phyloP scores from a whole-genome alignment of 2,888 invertebrate species.

The Cephonodes hylas region DNA sequence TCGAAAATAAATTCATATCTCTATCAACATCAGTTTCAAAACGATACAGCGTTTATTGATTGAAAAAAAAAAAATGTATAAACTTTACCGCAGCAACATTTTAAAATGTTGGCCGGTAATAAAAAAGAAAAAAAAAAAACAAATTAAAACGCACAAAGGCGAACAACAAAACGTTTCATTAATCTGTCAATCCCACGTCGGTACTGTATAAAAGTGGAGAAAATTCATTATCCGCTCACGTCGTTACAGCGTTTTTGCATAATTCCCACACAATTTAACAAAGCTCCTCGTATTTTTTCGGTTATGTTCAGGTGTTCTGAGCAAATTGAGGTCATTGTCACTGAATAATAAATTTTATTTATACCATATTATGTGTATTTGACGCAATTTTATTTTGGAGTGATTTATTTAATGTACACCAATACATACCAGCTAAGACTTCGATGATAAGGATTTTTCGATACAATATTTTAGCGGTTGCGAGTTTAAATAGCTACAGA shows the following conservation, averaged over 20 bases:
- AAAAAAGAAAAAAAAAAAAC: background rate
- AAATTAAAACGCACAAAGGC: background rate
- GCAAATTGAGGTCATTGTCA: slow-evolving; percentile 5
- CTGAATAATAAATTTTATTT: background rate
- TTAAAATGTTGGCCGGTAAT: background rate
- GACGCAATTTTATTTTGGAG: background rate
- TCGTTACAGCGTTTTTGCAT: slow-evolving; percentile 4
- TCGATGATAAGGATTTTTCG: too few species aligned
- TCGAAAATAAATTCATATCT: too few species aligned
- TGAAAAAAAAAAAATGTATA: background rate
- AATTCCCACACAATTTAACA: slow-evolving; percentile 6
- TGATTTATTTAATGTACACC: too few species aligned
- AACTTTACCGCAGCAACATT: background rate
- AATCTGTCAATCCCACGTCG: slow-evolving; percentile 3
- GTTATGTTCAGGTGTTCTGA: slow-evolving; percentile 10
- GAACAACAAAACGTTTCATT: background rate
- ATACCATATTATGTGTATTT: background rate
- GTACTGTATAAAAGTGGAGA: background rate
- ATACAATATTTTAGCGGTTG: too few species aligned
- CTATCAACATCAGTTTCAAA: too few species aligned
- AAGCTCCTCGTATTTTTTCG: background rate
- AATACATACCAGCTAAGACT: too few species aligned
- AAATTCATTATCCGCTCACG: background rate
- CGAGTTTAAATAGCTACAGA: too few species aligned
- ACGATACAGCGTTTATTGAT: background rate